A percentile compares a stretch with the other conserved stretches of the same genome.
Conservation (phyloP, 2,113 vertebrate genomes). For the Sphyrna mokarran region DNA sequence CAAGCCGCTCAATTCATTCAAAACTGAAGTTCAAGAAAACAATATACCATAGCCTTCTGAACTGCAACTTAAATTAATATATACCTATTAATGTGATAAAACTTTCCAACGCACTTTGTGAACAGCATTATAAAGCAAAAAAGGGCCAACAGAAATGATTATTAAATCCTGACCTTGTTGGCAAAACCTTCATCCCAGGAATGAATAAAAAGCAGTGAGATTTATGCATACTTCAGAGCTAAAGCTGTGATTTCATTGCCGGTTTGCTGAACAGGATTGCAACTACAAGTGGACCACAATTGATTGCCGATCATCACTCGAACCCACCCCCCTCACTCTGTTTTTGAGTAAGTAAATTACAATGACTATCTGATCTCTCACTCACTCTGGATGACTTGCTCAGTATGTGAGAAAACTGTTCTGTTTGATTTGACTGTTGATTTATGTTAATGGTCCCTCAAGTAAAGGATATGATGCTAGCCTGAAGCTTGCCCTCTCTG, state of each 20-base stretch:
- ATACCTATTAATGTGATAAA: background rate
- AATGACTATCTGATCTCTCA: background rate
- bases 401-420: background rate
- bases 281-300: background rate
- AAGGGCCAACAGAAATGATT: background rate
- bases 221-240: background rate
- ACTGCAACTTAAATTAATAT: background rate
- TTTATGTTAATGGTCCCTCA: constrained; percentile 21
- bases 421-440: constrained; percentile 8
- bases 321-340: background rate
- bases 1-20: background rate
- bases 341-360: background rate
- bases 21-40: background rate
- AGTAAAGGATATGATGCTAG: background rate
- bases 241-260: background rate
- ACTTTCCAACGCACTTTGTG: too few relatives aligned
- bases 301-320: background rate
- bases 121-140: background rate
- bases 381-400: background rate
- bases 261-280: background rate
- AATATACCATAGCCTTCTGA: background rate
- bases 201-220: background rate
- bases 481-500: constrained; percentile 8
- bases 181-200: background rate
- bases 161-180: background rate